Percentiles rank a stretch among this genome's conserved stretches.
These are phyloP conservation scores for Ursus arctos DNA, from an alignment of 2,113 vertebrate species.

Conservation along the genomic window DNA sequence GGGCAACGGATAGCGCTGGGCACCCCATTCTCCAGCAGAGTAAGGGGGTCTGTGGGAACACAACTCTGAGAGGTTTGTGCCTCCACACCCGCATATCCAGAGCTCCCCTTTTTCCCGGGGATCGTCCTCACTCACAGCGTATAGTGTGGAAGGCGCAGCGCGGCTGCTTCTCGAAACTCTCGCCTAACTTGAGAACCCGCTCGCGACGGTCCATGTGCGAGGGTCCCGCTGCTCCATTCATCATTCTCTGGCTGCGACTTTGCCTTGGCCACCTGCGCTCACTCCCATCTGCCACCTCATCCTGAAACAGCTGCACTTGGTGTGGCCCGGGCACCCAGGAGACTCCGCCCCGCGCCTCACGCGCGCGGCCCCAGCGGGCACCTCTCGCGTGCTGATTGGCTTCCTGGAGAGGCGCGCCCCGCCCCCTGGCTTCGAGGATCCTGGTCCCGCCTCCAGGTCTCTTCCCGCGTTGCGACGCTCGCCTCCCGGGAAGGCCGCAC, in stretches of 20 bases:
- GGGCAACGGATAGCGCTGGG: neutral
- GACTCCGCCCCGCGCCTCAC: neutral
- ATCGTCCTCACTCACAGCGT: slow-evolving; percentile 93
- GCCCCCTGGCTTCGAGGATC: neutral
- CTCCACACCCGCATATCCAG: neutral
- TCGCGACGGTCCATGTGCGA: slow-evolving; percentile 94
- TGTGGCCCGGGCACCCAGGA: accelerated
- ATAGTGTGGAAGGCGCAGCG: slow-evolving; percentile 97
- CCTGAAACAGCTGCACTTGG: neutral
- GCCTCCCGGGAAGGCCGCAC: accelerated
- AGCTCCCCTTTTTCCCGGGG: neutral
- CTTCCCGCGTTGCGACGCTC: neutral
- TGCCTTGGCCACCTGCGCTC: neutral
- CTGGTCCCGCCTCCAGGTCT: neutral
- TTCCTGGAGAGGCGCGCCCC: neutral
- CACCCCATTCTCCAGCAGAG: neutral
- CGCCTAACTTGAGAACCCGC: slow-evolving; percentile 94
- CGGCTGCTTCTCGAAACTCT: slow-evolving; percentile 96
- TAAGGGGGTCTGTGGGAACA: neutral
- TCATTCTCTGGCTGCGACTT: slow-evolving; percentile 71
- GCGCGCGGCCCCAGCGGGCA: neutral
- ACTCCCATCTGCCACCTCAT: slow-evolving; percentile 81
- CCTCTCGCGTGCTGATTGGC: slow-evolving; percentile 62
- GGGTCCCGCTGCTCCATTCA: slow-evolving; percentile 92
- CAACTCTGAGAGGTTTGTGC: too few relatives aligned